These are phyloP conservation scores for Eupithecia centaureata DNA, from an alignment of 2,888 invertebrate genomes.

Conservation along the genomic window DNA sequence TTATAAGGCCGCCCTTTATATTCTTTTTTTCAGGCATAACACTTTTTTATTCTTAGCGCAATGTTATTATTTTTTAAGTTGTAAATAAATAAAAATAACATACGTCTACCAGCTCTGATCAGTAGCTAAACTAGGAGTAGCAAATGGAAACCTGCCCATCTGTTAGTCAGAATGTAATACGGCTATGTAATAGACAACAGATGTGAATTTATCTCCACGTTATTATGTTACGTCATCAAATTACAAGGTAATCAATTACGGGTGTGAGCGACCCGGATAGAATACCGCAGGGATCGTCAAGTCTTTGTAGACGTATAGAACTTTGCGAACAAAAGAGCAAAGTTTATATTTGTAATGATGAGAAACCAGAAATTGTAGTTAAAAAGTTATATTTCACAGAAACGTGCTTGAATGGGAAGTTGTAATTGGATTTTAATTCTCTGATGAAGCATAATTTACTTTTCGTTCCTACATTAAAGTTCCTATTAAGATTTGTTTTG, in stretches of 20 bases:
- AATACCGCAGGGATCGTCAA: constrained; percentile 1
- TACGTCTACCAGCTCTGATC: constrained; percentile 4
- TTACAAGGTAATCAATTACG: constrained; percentile 10
- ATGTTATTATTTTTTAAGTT: too few relatives aligned
- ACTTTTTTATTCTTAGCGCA: too few relatives aligned
- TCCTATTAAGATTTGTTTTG: neutral
- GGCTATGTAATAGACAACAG: neutral
- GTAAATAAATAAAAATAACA: too few relatives aligned
- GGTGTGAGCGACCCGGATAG: constrained; percentile 5
- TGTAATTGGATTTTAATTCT: neutral
- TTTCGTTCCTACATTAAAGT: neutral
- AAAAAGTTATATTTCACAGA: neutral
- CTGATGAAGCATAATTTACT: neutral
- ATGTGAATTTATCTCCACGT: neutral
- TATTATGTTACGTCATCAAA: neutral
- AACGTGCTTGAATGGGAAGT: neutral
- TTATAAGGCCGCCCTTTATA: too few relatives aligned
- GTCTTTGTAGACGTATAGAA: neutral
- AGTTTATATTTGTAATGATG: constrained; percentile 7
- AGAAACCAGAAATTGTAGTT: neutral
- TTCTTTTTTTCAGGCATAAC: too few relatives aligned
- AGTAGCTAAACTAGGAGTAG: neutral
- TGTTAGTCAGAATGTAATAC: neutral
- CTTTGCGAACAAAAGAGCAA: constrained; percentile 4
- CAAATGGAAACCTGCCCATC: constrained; percentile 15